These are phyloP conservation scores for Cydia fagiglandana DNA, from an alignment of 1,140 invertebrate genomes.

Conservation along the genomic window DNA sequence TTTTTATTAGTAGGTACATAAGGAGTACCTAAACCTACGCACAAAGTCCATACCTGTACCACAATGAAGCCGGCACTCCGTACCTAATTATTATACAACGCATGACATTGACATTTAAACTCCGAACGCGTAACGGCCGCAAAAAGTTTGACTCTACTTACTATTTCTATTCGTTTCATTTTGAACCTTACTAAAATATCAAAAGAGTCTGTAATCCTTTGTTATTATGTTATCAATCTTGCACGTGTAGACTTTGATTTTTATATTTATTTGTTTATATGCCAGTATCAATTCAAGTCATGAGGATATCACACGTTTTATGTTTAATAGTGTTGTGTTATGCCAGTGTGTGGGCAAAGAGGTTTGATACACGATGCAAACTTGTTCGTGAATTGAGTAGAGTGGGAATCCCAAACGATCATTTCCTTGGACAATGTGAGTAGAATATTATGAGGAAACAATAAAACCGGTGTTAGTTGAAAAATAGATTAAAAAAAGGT, in stretches of 20 bases:
- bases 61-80: conserved; percentile 16
- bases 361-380: conserved; percentile 60
- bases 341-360: conserved; percentile 35
- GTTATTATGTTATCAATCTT: not conserved
- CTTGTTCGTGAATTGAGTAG: conserved; percentile 55
- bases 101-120: conserved; percentile 52
- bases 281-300: conserved; percentile 33
- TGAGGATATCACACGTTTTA: conserved; percentile 45
- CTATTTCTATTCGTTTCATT: not conserved
- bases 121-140: conserved; percentile 8
- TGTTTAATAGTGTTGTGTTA: conserved; percentile 40
- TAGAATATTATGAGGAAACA: conserved; percentile 29
- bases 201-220: not conserved
- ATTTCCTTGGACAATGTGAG: conserved; percentile 65
- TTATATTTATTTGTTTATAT: conserved; percentile 31
- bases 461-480: not conserved
- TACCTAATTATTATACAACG: conserved; percentile 6
- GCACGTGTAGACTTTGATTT: not conserved
- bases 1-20: too few relatives aligned
- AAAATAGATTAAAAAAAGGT: not conserved
- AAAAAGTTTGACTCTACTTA: conserved; percentile 9
- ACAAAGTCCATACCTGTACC: not conserved
- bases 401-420: conserved; percentile 54
- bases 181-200: not conserved
- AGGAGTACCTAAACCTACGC: not conserved